A percentile compares a stretch with the other conserved stretches of the same genome.
phyloP scores from a whole-genome alignment of 1,140 invertebrate genomes.

The Nasonia vitripennis region DNA sequence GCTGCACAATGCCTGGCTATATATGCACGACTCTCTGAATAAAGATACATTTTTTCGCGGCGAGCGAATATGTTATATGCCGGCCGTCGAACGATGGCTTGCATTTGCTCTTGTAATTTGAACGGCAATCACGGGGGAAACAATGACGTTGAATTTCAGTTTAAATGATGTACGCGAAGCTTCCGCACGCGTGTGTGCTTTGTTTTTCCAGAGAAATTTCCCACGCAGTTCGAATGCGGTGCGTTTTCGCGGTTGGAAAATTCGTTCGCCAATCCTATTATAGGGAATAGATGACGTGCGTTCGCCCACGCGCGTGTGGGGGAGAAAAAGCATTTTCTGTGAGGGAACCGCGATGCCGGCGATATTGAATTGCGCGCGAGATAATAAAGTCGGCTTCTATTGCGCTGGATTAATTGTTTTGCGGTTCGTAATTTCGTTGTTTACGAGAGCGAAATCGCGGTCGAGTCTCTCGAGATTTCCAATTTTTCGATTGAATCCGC shows the following conservation, averaged over 20 bases:
- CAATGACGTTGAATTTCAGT: background rate
- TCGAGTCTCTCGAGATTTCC: background rate
- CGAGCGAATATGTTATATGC: background rate
- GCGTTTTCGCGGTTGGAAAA: background rate
- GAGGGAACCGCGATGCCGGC: background rate
- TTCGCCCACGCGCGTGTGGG: background rate
- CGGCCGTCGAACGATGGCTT: background rate
- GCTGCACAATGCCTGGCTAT: background rate
- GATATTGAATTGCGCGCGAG: background rate
- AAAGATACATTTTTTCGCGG: conserved; percentile 17
- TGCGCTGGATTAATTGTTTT: background rate
- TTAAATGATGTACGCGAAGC: background rate
- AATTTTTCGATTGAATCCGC: too few species aligned
- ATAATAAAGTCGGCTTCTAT: background rate
- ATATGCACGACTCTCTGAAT: background rate
- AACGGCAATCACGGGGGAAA: background rate
- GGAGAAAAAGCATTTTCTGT: background rate
- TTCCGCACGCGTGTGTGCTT: background rate
- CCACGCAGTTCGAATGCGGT: background rate
- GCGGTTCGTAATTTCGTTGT: background rate
- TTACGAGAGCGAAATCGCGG: background rate
- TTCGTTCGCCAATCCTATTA: background rate
- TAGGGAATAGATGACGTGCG: too few species aligned
- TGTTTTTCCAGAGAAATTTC: background rate
- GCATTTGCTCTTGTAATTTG: background rate